These are phyloP conservation scores for Nettapus auritus DNA, from an alignment of 2,113 vertebrate species.

Conservation along the genomic window DNA sequence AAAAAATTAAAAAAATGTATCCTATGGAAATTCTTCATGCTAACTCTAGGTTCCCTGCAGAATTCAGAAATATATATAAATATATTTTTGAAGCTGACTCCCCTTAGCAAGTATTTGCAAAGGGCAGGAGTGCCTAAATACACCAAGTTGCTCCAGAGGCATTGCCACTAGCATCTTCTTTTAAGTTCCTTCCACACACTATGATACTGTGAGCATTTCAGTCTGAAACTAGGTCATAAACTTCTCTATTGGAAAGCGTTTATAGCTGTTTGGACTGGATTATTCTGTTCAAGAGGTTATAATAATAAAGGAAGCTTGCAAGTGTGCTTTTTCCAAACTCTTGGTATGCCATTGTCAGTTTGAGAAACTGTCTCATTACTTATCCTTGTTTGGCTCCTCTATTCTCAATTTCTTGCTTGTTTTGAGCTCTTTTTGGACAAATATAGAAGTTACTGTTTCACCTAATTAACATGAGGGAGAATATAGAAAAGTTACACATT, in stretches of 20 bases:
- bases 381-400: slow-evolving; percentile 12
- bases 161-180: background rate
- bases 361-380: background rate
- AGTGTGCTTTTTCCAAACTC: slow-evolving; percentile 20
- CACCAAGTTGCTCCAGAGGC: background rate
- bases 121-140: background rate
- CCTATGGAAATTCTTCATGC: background rate
- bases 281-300: slow-evolving; percentile 69
- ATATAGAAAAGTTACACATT: background rate
- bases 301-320: slow-evolving; percentile 58
- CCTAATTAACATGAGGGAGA: slow-evolving; percentile 37
- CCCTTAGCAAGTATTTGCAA: background rate
- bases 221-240: slow-evolving; percentile 69
- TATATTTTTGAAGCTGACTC: background rate
- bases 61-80: background rate
- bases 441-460: slow-evolving; percentile 5
- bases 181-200: background rate
- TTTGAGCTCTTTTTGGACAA: slow-evolving; percentile 54
- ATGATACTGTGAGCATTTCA: background rate
- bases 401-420: background rate
- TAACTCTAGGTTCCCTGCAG: background rate
- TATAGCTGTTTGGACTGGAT: slow-evolving; percentile 22
- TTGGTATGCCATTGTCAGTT: background rate
- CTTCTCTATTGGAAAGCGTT: slow-evolving; percentile 41
- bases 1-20: background rate